Evolutionary conservation across 2,888 invertebrate genomes (phyloP), one percentile per base, ranked within the genome.

Genomic region (Drosophila vallismaia): DNA sequence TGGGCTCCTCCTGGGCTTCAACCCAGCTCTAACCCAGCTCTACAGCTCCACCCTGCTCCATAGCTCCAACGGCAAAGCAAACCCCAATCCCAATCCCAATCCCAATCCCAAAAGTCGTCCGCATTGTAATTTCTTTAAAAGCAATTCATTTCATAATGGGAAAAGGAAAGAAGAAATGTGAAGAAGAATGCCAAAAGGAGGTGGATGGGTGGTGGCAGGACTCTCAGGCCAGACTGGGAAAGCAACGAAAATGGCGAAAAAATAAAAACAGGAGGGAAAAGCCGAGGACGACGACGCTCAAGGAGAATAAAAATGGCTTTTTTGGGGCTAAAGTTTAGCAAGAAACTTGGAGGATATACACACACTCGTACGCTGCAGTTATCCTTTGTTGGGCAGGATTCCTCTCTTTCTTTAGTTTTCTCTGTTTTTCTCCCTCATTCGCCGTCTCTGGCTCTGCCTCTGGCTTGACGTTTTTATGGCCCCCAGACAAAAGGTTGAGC

Each of bases 101-200:
- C 71, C 71, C 54, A 70, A 62, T 62, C 71, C 71, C 71, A 78
- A 64, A 64, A 64, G 63, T 63, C 63, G 63, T 63, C 78, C 84
- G 86, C 86, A 86, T 84, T 86, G 87, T 87, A 88, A 88, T 88
- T 88, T 89, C 86, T 88, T 78, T 89, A 88, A 88, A 88, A 89
- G 87, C 88, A 86, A 89, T 88, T 89, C 84, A 88, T 88, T 89
- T 89, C 80, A 82, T 86, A 88, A 88, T 83, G 79, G 77, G 60
- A 54, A 69, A 53, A 49, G 52, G 62, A 66, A 78, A 71, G 42
- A 58, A 60, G 46, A 53, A 71, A 77, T 54, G 58, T 42, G 36
- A 53, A 55, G 66, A 58, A 67, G 57, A 81, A 62, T 66, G 62
- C 45, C 70, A 44, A 58, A 49, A n/a, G 40, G 28, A 19, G 31